Evolutionary conservation across 2,113 vertebrate species (phyloP).

Genomic region (Zonotrichia leucophrys): DNA sequence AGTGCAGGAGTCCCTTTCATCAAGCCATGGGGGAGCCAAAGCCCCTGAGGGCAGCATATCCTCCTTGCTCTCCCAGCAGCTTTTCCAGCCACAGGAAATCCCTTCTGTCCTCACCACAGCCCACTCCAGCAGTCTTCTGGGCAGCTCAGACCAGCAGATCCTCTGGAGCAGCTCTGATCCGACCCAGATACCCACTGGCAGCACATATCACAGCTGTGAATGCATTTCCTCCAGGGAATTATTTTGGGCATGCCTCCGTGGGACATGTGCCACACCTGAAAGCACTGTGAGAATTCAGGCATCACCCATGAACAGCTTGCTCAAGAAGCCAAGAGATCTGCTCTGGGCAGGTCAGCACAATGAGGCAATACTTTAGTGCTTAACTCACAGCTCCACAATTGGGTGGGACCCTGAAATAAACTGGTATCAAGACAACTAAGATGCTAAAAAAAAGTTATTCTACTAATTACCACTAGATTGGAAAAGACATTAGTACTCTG

Average conservation of each 20-base stretch:
- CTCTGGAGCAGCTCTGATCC: rapidly evolving
- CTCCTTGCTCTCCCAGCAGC: neutral
- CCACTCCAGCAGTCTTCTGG: neutral
- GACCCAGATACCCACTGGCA: rapidly evolving
- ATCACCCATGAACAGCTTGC: rapidly evolving
- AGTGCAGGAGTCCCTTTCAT: neutral
- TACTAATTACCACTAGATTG: neutral
- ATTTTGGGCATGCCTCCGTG: neutral
- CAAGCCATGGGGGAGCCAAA: rapidly evolving
- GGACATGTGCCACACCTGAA: neutral
- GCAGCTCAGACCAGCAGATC: neutral
- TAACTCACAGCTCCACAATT: neutral
- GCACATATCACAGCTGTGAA: neutral
- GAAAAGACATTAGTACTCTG: neutral
- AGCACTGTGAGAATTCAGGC: neutral
- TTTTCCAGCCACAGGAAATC: neutral
- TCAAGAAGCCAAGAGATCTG: neutral
- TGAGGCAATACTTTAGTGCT: neutral
- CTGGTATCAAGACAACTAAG: neutral
- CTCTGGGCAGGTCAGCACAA: neutral
- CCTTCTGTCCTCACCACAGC: neutral
- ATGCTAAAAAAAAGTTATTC: neutral
- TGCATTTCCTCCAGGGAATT: neutral
- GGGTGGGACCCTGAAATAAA: neutral
- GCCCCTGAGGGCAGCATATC: rapidly evolving